Evolutionary conservation across 2,797 vertebrate genomes (phyloP).

Genomic region (Ceyx erithaca): DNA sequence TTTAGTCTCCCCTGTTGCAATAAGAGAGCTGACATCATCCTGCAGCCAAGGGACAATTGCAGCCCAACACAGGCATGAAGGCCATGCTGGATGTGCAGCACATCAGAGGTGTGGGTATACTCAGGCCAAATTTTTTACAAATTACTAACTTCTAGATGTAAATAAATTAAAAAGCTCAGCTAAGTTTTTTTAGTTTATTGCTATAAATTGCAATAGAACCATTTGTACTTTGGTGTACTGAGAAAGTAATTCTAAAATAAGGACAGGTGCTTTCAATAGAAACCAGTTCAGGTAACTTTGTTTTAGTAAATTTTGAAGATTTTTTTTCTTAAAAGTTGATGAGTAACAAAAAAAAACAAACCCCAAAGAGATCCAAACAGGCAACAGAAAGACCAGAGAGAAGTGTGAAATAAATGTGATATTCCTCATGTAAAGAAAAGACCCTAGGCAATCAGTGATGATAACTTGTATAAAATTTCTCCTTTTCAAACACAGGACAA

Average conservation of each 20-base stretch:
- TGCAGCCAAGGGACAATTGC: neutral
- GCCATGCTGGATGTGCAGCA: rapidly evolving
- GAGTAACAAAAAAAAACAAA: neutral
- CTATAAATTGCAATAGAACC: neutral
- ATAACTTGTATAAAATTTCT: neutral
- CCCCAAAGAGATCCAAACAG: neutral
- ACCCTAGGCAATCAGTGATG: neutral
- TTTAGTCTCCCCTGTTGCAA: neutral
- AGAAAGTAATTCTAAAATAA: neutral
- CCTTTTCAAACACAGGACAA: neutral
- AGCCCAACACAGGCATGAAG: rapidly evolving
- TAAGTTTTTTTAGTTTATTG: neutral
- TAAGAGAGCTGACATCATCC: neutral
- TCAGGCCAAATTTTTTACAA: neutral
- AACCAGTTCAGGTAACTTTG: neutral
- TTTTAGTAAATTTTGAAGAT: neutral
- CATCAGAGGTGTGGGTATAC: rapidly evolving
- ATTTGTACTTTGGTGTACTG: neutral
- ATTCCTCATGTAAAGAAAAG: neutral
- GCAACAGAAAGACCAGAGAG: neutral
- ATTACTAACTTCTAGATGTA: neutral
- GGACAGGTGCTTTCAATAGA: neutral
- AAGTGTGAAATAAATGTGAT: neutral
- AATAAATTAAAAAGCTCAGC: too few relatives aligned
- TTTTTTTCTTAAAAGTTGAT: neutral